A percentile compares a stretch with the other conserved stretches of the same genome.
phyloP scores from a whole-genome alignment of 1,140 invertebrate species.

The Diachasmimorpha longicaudata region DNA sequence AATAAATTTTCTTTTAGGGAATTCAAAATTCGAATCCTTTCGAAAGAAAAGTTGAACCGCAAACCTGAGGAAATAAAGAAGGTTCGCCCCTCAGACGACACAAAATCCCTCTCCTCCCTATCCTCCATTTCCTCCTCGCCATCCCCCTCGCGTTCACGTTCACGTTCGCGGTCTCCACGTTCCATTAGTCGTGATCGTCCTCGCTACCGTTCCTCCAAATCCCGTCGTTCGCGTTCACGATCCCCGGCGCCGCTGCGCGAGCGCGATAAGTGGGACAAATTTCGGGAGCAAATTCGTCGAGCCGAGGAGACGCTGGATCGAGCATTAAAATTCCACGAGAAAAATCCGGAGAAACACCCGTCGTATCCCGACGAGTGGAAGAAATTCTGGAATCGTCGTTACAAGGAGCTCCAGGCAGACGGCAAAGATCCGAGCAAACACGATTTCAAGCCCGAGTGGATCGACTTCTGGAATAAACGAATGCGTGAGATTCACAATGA shows the following conservation, averaged over 20 bases:
- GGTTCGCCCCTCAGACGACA: slow-evolving; percentile 47
- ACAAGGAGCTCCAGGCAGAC: slow-evolving; percentile 79
- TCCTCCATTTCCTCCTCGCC: slow-evolving; percentile 56
- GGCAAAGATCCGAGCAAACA: slow-evolving; percentile 78
- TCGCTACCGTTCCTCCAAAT: slow-evolving; percentile 4
- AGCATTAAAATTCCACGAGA: slow-evolving; percentile 73
- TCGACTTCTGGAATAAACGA: slow-evolving; percentile 79
- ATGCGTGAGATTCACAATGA: slow-evolving; percentile 78
- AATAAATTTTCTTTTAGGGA: slow-evolving; percentile 44
- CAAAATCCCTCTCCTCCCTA: slow-evolving; percentile 58
- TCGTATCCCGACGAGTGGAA: slow-evolving; percentile 87
- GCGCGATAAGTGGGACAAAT: slow-evolving; percentile 66
- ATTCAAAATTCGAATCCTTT: slow-evolving; percentile 57
- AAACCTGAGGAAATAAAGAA: slow-evolving; percentile 42
- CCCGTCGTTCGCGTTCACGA: slow-evolving; percentile 43
- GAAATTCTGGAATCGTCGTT: slow-evolving; percentile 80
- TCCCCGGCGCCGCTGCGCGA: slow-evolving; percentile 51
- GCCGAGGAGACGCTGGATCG: slow-evolving; percentile 61
- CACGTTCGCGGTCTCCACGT: neutral
- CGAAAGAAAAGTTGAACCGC: slow-evolving; percentile 54
- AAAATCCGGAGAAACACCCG: slow-evolving; percentile 85
- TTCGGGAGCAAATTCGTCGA: slow-evolving; percentile 62
- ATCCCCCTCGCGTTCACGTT: slow-evolving; percentile 20
- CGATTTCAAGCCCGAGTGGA: slow-evolving; percentile 88
- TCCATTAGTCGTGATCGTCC: neutral